Evolutionary conservation across 1,140 invertebrate genomes (phyloP), one percentile per base, ranked within the genome.

Genomic region (Halictus rubicundus): DNA sequence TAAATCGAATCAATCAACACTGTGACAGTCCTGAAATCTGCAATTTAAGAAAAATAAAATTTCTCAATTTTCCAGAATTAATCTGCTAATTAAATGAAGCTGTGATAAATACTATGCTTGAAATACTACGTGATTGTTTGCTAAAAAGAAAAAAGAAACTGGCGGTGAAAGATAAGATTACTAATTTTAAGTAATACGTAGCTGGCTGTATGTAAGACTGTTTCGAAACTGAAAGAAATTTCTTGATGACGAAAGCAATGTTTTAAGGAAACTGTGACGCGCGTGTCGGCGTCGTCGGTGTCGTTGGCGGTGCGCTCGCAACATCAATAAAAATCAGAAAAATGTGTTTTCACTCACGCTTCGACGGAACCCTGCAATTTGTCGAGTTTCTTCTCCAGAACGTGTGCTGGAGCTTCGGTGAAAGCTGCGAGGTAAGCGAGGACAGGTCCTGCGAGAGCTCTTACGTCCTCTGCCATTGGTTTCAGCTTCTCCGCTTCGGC

Each of bases 341-440:
- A 42, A 54, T 59, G n/a, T 71, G 49, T 23, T 19, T 19, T 68
- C 77, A 95, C 95, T 96, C 91, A 96, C 95, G 93, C 94, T 87
- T 95, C 94, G 89, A 95, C 94, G 49, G 94, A 93, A 14, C 94
- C 93, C 39, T 94, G 93, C 1, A 96, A 83, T 63, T 94, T 94
- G 70, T 95, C 93, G 23, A 95, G 92, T 66, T 94, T 93, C 49
- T 93, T 93, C 77, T 95, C 93, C 0, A 95, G 94, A 5, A 93
- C 93, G 49, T 92, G 91, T 12, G 95, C 94, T 21, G 94, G 93
- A 21, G 94, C 91, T 75, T 95, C 94, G 23, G 95, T 94, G 83
- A 94, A 94, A 0, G 93, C 93, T 81, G 93, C 93, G 64, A 96
- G 91, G 82, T 96, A 95, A 3, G 93, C 91, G 0, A 96, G 88